Conservation (phyloP, 2,113 vertebrate species). For the Sylvietta virens region DNA sequence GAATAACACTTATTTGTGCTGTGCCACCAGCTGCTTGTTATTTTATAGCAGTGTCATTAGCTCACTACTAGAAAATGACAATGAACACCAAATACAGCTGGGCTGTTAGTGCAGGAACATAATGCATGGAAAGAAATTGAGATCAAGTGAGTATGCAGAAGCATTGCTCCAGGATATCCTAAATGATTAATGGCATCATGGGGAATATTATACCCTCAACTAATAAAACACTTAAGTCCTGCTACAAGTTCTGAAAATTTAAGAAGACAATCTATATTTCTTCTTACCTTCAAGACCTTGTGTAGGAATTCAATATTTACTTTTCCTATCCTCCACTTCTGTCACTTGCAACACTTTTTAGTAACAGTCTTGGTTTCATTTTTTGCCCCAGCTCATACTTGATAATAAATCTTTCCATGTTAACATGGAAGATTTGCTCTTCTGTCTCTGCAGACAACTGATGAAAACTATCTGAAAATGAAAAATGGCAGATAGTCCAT, state of each 20-base stretch:
- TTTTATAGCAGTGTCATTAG: not conserved
- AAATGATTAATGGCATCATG: not conserved
- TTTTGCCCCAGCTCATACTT: not conserved
- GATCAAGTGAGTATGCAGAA: not conserved
- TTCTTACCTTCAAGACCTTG: not conserved
- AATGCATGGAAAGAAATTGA: not conserved
- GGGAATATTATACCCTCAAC: not conserved
- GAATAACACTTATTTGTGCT: not conserved
- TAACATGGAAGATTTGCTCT: not conserved
- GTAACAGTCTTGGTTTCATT: not conserved
- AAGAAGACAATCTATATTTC: not conserved
- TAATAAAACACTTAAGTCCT: not conserved
- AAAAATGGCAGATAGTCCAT: not conserved
- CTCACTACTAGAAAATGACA: not conserved
- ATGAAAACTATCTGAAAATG: not conserved
- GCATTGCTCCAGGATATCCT: not conserved
- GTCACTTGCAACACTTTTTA: not conserved
- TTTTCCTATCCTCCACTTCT: not conserved
- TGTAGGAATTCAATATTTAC: not conserved
- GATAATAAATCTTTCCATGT: not conserved
- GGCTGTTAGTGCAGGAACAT: not conserved
- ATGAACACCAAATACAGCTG: not conserved
- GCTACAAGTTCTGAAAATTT: not conserved
- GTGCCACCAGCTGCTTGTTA: constrained; percentile 9
- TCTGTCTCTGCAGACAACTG: not conserved